Evolutionary conservation across 2,888 invertebrate genomes (phyloP).

Genomic region (Drosophila pegasa): DNA sequence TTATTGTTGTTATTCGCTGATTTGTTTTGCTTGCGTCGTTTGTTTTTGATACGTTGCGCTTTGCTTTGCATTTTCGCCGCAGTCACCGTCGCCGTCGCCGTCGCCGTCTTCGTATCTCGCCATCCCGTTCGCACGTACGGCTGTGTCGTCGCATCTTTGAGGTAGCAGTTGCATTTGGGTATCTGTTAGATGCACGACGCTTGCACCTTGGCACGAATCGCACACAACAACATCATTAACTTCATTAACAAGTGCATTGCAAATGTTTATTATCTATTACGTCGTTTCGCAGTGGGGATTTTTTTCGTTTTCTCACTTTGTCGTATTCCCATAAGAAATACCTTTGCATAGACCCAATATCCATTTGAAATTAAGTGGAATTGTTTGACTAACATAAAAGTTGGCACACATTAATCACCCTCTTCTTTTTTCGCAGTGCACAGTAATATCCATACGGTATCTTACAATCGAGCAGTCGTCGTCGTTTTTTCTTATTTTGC

Average conservation of each 20-base stretch:
- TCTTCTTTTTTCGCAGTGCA: slow-evolving; percentile 2
- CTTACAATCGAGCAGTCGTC: background rate
- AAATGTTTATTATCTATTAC: slow-evolving; percentile 57
- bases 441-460: background rate
- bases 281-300: slow-evolving; percentile 38
- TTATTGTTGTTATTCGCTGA: slow-evolving; percentile 57
- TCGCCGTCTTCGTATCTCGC: background rate
- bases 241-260: slow-evolving; percentile 73
- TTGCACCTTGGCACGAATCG: slow-evolving; percentile 73
- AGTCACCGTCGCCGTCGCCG: slow-evolving; percentile 12
- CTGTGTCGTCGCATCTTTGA: slow-evolving; percentile 20
- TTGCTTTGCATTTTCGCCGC: slow-evolving; percentile 56
- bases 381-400: slow-evolving; percentile 1
- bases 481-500: background rate
- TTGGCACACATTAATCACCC: slow-evolving; percentile 8
- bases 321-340: slow-evolving; percentile 4
- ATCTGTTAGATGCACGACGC: slow-evolving; percentile 60
- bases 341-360: background rate
- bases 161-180: slow-evolving; percentile 35
- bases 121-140: slow-evolving; percentile 11
- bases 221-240: slow-evolving; percentile 66
- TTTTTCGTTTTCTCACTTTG: too few species aligned
- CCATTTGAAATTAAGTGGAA: slow-evolving; percentile 11
- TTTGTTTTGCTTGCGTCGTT: slow-evolving; percentile 71
- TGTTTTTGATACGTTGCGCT: slow-evolving; percentile 58